Base-by-base conservation (phyloP, 35 echinoderm and acorn worm species). In the Stichopus chloronotus region DNA sequence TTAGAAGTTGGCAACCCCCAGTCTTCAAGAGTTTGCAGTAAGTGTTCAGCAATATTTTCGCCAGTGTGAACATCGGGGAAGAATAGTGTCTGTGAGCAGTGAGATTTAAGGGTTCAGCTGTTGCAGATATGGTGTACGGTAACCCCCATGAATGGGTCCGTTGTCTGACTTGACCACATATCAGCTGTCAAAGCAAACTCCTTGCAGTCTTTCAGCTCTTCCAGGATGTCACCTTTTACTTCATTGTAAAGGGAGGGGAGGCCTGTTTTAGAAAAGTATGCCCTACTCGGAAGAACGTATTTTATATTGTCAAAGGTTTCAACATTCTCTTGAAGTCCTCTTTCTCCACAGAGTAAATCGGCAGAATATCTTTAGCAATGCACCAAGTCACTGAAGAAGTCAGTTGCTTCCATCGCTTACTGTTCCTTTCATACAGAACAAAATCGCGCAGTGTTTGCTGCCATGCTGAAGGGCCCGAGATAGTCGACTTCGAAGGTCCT, bases 1-100 rank as follows among this genome's bases (percentile, higher is more conserved):
- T 88, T 90, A 19, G 21, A 19, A 19, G 12, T 16, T 7, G 6
- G 8, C 19, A 93, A 43, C 14, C 30, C 54, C 92, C 92, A 93
- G 13, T 68, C 22, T 13, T 61, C 57, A 12, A 93, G 59, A 1
- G 19, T 63, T 16, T 61, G 13, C 80, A 30, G 78, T 59, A 93
- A 19, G 4, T 21, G 13, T 52, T 58, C 72, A 5, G 5, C 43
- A 4, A 93, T 16, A 57, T 30, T 93, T 11, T 93, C 92, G 5
- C 7, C 92, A 5, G 92, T 93, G 92, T 93, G 92, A 61, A 84
- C n/a, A 7, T 93, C 92, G 7, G 80, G 92, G 55, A 83, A 58
- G 79, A 83, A 92, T 3, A 11, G n/a, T 21, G 79, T 68, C 57
- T 68, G 12, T n/a, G 85, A 56, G 72, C 65, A 25, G 7, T 54